Evolutionary conservation across 2,113 vertebrate species (phyloP), one percentile per base, ranked within the genome.

Genomic region (Procavia capensis): DNA sequence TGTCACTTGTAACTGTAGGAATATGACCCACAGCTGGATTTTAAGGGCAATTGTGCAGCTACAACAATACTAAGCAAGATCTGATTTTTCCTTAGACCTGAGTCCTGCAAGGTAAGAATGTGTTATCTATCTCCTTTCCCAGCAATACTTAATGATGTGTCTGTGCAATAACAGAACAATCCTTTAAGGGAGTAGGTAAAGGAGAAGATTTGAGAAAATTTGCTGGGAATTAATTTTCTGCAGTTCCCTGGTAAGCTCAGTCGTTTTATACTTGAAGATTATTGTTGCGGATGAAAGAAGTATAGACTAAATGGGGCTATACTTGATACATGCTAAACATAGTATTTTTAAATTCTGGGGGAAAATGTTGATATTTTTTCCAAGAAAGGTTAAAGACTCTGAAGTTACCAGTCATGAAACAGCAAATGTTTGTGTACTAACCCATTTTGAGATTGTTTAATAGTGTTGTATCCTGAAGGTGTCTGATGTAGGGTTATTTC

Each of bases 41-140:
- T 97, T 95, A 93, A 93, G 92, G 87, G 88, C 85, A 88, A 54
- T 97, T 96, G 96, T 10, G 29, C 90, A 92, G 76, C 92, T 22
- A 34, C 70, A 96, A 89, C 82, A 90, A 86, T 89, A 57, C 75
- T 85, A 88, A 97, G 85, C 82, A 93, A 88, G 91, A 92, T 85
- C 57, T 93, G 90, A 95, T 97, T 96, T 97, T 95, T 90, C 93
- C 81, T 90, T 85, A 93, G 95, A 88, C 82, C 75, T 17, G 50
- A 86, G 61, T 82, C 54, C 54, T 85, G 47, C 39, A 85, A 85
- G 93, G 85, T 19, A 90, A 68, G 64, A 91, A 66, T 72, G 31
- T 27, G 43, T 79, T 91, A 34, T 63, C 93, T 68, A 10, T 88
- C 61, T 93, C 59, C 79, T 86, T 79, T 96, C 90, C 70, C 22